A percentile compares a stretch with the other conserved stretches of the same genome.
Evolutionary conservation across 2,888 invertebrate species (phyloP).

Genomic region (Metopia argyrocephala): DNA sequence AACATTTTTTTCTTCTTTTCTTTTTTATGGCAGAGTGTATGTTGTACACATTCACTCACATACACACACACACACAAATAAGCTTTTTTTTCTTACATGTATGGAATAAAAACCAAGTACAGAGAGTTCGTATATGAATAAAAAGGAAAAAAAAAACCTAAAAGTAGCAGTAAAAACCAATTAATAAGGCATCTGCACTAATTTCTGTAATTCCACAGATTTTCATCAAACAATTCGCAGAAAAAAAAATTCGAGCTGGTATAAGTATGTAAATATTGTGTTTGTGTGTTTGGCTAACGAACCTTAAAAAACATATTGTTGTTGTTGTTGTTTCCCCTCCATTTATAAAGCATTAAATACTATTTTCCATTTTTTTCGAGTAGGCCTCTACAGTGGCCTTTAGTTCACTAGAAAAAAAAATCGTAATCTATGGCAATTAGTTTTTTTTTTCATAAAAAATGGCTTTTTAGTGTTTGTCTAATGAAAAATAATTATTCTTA

Average conservation of each 20-base stretch:
- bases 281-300: no score
- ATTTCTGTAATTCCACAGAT: conserved; percentile 24
- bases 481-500: conserved; percentile 22
- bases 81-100: not conserved
- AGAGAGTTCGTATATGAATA: not conserved
- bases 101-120: no score
- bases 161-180: not conserved
- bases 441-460: conserved; percentile 17
- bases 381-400: not conserved
- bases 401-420: conserved; percentile 15
- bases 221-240: no score
- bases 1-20: not conserved
- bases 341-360: conserved; percentile 1
- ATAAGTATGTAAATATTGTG: no score
- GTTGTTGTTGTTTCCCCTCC: no score
- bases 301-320: no score
- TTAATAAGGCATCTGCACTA: conserved; percentile 6
- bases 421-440: conserved; percentile 18
- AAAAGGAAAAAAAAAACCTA: not conserved
- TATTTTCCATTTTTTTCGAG: not conserved
- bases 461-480: conserved; percentile 3
- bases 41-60: not conserved
- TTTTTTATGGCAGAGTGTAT: no score
- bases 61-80: conserved; percentile 7
- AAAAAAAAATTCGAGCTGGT: no score